Base-by-base conservation (phyloP, 2,888 invertebrate species). In the Rhingia rostrata region DNA sequence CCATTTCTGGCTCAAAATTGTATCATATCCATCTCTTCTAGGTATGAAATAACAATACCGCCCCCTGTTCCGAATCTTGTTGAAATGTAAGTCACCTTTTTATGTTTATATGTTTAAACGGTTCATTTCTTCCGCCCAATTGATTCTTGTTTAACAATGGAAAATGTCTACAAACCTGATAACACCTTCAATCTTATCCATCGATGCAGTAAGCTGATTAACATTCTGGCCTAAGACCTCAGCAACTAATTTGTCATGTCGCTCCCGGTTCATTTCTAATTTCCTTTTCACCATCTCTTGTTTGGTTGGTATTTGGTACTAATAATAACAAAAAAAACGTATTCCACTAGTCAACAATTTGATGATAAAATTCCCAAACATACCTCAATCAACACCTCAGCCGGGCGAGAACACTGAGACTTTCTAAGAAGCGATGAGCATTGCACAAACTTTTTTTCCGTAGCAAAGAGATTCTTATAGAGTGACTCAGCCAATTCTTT, bases 191-290 rank as follows among this genome's bases (percentile, higher is more conserved):
- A 91, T 86, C 43, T 88, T 87, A 35, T 88, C 88, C 9, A 90
- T 88, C 66, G 88, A 87, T 39, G 86, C 73, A 0, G 90, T 89
- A 75, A 90, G 89, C 7, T 86, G 86, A 32, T 90, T 88, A n/a
- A 89, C 88, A 87, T 91, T 89, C 33, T 95, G 94, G 1, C 93
- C 92, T 86, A 94, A 92, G 87, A 94, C 91, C 72, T 93, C 93
- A 88, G 94, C 92, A 61, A 95, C 88, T 32, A 95, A 90, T 87
- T 93, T 93, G 84, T 94, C 94, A 88, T 94, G 95, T 74, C 95
- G 93, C 4, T 93, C 93, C 61, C 95, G 91, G 88, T 96, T 95
- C 86, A 93, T 93, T 61, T 94, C 93, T 58, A 95, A 93, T 90
- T 94, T 93, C 54, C 93, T 93, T 69, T 94, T 93, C 0, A 94